Evolutionary conservation across 2,113 vertebrate species (phyloP).

Genomic region (Galbula dea): DNA sequence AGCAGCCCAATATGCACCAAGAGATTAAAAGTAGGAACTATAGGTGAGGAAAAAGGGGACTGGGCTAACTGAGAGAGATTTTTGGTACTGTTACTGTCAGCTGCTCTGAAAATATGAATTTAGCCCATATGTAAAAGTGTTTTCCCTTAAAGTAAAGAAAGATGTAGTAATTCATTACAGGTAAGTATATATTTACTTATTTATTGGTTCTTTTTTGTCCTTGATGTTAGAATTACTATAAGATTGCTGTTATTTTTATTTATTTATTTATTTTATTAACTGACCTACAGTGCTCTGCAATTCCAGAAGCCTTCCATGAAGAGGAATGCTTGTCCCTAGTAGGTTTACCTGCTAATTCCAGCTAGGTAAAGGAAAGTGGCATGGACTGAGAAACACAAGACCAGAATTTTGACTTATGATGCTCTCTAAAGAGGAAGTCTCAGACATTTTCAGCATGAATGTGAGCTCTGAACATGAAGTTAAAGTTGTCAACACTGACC

Average conservation of each 20-base stretch:
- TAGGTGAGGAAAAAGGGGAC: accelerated
- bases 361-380: background rate
- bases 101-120: background rate
- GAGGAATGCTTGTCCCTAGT: background rate
- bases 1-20: accelerated
- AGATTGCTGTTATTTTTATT: background rate
- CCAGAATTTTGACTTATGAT: background rate
- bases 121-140: background rate
- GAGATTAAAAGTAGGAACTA: background rate
- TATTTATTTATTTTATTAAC: background rate
- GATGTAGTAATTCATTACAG: background rate
- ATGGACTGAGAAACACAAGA: background rate
- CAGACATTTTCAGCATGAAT: background rate
- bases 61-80: background rate
- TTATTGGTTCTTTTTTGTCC: background rate
- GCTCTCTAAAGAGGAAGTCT: background rate
- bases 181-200: background rate
- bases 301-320: background rate
- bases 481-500: background rate
- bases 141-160: background rate
- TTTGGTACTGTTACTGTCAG: background rate
- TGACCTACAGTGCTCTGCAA: background rate
- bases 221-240: background rate
- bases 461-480: background rate
- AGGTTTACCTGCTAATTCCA: background rate